Evolutionary conservation across 30 jellyfish, hydroid and myxozoan genomes (phyloP).

Genomic region (Hydractinia symbiolongicarpus): DNA sequence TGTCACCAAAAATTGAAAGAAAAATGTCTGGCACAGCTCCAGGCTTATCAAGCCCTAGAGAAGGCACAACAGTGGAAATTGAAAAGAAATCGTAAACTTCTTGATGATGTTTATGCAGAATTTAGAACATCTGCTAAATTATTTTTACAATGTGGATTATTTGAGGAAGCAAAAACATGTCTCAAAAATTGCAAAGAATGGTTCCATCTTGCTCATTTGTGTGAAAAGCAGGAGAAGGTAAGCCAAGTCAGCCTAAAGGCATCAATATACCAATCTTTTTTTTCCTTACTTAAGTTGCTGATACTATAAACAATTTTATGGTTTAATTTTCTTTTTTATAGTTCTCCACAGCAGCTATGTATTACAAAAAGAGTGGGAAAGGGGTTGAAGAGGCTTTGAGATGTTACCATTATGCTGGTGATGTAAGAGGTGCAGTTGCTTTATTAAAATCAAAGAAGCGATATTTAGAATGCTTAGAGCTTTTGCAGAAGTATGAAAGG

Average conservation of each 20-base stretch:
- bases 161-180: conserved; percentile 49
- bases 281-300: not conserved
- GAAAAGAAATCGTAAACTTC: conserved; percentile 22
- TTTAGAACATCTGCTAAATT: conserved; percentile 45
- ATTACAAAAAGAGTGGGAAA: conserved; percentile 8
- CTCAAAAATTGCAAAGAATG: conserved; percentile 53
- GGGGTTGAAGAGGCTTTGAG: conserved; percentile 10
- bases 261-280: not conserved
- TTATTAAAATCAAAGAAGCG: not conserved
- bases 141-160: conserved; percentile 51
- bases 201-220: conserved; percentile 47
- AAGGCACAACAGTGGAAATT: conserved; percentile 18
- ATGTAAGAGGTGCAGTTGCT: not conserved
- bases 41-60: not conserved
- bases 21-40: conserved; percentile 7
- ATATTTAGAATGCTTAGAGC: conserved; percentile 1
- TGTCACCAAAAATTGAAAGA: not conserved
- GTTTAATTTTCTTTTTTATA: not conserved
- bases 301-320: not conserved
- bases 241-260: not conserved
- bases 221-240: conserved; percentile 43
- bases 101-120: conserved; percentile 39
- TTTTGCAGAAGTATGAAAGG: not conserved
- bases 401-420: not conserved
- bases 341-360: conserved; percentile 6